Evolutionary conservation across 2,888 invertebrate species (phyloP).

Genomic region (Nasonia oneida): DNA sequence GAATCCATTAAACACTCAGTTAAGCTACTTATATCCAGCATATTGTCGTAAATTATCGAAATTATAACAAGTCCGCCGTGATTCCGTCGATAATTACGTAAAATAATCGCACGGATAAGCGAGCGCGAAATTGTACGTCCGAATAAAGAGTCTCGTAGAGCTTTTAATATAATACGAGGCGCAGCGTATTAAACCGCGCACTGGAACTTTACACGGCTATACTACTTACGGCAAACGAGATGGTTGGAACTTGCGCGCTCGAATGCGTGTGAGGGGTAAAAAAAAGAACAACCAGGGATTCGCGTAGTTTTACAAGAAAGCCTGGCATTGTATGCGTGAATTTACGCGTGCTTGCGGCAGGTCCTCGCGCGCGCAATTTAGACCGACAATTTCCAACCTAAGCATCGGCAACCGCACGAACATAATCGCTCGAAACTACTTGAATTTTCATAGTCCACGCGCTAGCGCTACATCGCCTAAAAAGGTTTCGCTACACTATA

Average conservation of each 20-base stretch:
- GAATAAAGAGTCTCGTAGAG: too few relatives aligned
- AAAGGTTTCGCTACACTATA: not conserved
- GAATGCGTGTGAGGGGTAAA: not conserved
- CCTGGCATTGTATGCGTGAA: not conserved
- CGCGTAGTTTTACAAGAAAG: not conserved
- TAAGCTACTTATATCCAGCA: too few relatives aligned
- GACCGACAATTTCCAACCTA: not conserved
- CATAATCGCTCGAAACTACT: constrained; percentile 8
- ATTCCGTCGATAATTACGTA: too few relatives aligned
- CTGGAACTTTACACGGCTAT: too few relatives aligned
- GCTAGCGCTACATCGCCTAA: not conserved
- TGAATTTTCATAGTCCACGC: constrained; percentile 12
- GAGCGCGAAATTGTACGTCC: too few relatives aligned
- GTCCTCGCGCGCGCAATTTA: not conserved
- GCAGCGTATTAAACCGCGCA: too few relatives aligned
- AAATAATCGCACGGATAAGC: too few relatives aligned
- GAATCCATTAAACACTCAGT: too few relatives aligned
- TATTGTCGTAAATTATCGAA: too few relatives aligned
- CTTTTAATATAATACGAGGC: too few relatives aligned
- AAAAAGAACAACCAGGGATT: not conserved
- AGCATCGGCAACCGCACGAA: not conserved
- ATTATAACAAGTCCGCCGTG: too few relatives aligned
- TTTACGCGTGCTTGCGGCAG: not conserved
- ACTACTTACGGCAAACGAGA: too few relatives aligned
- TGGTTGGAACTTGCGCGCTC: not conserved